phyloP scores from a whole-genome alignment of 2,888 invertebrate species.

The Aspidiotus rigidus region DNA sequence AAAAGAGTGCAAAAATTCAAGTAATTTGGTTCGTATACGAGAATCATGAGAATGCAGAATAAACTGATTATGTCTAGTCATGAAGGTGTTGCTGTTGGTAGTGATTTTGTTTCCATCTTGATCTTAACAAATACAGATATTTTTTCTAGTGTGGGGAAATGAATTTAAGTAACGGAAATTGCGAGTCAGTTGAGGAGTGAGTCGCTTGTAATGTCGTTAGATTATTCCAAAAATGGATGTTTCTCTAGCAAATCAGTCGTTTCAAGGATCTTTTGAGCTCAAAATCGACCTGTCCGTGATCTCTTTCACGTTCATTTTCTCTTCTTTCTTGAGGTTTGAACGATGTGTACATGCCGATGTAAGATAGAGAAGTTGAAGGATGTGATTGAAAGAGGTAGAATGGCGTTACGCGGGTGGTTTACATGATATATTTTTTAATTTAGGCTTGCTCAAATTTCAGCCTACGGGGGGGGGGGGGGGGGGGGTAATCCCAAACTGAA shows the following conservation, averaged over 20 bases:
- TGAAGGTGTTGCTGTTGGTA: conserved; percentile 11
- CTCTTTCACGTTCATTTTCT: conserved; percentile 3
- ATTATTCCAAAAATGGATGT: no score
- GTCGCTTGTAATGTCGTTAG: no score
- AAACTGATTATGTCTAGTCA: conserved; percentile 13
- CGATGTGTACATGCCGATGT: background rate
- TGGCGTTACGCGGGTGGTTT: conserved; percentile 10
- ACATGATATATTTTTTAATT: conserved; percentile 6
- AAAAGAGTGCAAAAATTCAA: conserved; percentile 1
- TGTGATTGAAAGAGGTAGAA: background rate
- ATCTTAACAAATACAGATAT: background rate
- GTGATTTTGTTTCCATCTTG: conserved; percentile 7
- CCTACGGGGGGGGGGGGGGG: conserved; percentile 13
- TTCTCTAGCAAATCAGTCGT: no score
- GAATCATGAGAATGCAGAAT: background rate
- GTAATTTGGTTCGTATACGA: background rate
- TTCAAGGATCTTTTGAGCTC: conserved; percentile 5
- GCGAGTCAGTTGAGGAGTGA: background rate
- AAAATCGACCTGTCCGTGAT: conserved; percentile 6
- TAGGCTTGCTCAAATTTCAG: conserved; percentile 33
- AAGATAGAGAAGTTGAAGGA: background rate
- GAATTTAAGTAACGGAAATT: no score
- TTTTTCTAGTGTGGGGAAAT: background rate
- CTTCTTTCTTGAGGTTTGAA: background rate
- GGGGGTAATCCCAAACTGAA: background rate